phyloP scores from a whole-genome alignment of 2,888 invertebrate genomes.

The Calameuta pallipes region DNA sequence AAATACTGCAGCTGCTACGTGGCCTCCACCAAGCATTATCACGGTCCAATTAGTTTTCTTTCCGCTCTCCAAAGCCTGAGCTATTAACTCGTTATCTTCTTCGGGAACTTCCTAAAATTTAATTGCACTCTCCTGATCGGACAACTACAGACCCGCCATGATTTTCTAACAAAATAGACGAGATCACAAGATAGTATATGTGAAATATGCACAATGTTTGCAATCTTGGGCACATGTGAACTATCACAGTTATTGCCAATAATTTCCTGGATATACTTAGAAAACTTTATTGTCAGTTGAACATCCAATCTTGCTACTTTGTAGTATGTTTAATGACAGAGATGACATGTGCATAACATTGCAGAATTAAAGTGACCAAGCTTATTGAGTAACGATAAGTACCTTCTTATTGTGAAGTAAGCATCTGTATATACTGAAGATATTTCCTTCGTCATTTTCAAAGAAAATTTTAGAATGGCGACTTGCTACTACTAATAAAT shows the following conservation, averaged over 20 bases:
- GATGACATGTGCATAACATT: constrained; percentile 48
- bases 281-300: not conserved
- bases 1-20: constrained; percentile 82
- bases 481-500: constrained; percentile 60
- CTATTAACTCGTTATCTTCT: constrained; percentile 54
- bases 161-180: constrained; percentile 40
- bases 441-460: constrained; percentile 74
- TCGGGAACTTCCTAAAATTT: constrained; percentile 66
- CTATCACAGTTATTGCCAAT: not conserved
- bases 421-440: constrained; percentile 81
- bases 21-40: constrained; percentile 87
- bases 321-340: constrained; percentile 35
- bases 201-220: constrained; percentile 14
- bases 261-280: not conserved
- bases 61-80: constrained; percentile 56
- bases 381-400: constrained; percentile 2
- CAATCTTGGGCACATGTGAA: not conserved
- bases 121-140: constrained; percentile 42
- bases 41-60: constrained; percentile 76
- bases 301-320: not conserved
- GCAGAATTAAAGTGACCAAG: constrained; percentile 4
- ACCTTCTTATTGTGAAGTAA: constrained; percentile 80
- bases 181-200: constrained; percentile 33
- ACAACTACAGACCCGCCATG: constrained; percentile 39
- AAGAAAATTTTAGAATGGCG: constrained; percentile 82